Evolutionary conservation across 2,797 vertebrate species (phyloP).

Genomic region (Neopelma chrysocephalum): DNA sequence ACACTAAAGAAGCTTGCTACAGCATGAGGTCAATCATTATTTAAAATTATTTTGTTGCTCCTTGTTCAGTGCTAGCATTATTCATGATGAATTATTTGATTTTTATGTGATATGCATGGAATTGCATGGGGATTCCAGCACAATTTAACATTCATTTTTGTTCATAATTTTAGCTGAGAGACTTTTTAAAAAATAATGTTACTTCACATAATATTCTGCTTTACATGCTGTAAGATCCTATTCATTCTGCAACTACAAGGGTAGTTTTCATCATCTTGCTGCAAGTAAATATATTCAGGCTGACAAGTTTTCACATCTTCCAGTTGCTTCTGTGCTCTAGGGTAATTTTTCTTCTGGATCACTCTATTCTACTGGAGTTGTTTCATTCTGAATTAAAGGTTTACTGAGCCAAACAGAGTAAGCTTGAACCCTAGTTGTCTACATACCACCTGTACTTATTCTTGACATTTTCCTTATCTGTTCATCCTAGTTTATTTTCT

Average conservation of each 20-base stretch:
- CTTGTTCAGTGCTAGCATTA: slow-evolving; percentile 20
- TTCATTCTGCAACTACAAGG: slow-evolving; percentile 32
- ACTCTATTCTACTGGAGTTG: background rate
- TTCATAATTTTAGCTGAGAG: slow-evolving; percentile 23
- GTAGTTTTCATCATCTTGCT: background rate
- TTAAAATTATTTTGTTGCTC: slow-evolving; percentile 50
- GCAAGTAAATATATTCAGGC: slow-evolving; percentile 2
- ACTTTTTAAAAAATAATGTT: slow-evolving; percentile 54
- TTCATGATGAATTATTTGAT: slow-evolving; percentile 45
- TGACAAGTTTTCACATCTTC: slow-evolving; percentile 26
- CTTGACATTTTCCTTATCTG: background rate
- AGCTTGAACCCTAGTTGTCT: background rate
- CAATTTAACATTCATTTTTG: slow-evolving; percentile 34
- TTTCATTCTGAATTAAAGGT: background rate
- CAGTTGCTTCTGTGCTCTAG: background rate
- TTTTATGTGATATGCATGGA: slow-evolving; percentile 12
- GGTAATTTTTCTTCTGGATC: background rate
- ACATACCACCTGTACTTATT: background rate
- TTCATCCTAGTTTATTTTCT: background rate
- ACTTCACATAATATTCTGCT: slow-evolving; percentile 27
- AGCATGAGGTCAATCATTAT: slow-evolving; percentile 44
- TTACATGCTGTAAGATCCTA: slow-evolving; percentile 17
- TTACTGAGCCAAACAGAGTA: background rate
- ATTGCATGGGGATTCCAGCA: slow-evolving; percentile 5
- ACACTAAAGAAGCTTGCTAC: background rate